Conservation (phyloP, 2,888 invertebrate species). For the Zygogramma bicolorata region DNA sequence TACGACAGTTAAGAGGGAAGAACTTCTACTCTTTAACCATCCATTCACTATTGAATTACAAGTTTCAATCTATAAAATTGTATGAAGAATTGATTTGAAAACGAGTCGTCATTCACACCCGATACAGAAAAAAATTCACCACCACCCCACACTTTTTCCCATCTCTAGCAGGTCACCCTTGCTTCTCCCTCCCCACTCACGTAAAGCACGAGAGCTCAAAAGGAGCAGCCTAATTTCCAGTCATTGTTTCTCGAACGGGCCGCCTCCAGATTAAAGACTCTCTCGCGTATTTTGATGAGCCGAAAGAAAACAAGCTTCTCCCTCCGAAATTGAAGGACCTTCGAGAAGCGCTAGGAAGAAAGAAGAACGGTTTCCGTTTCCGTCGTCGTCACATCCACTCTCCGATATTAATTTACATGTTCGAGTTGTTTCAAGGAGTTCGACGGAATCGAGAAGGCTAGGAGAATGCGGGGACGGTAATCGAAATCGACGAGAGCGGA, state of each 20-base stretch:
- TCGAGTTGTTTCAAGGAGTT: constrained; percentile 33
- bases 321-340: constrained; percentile 26
- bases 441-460: neutral
- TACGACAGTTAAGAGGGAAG: too few relatives aligned
- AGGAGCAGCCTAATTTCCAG: constrained; percentile 18
- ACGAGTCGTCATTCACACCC: too few relatives aligned
- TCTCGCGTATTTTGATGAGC: constrained; percentile 29
- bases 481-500: constrained; percentile 15
- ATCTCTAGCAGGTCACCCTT: neutral
- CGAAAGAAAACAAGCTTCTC: constrained; percentile 25
- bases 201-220: constrained; percentile 8
- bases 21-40: too few relatives aligned
- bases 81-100: too few relatives aligned
- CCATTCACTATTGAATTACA: too few relatives aligned
- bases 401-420: constrained; percentile 48
- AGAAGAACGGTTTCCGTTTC: constrained; percentile 37
- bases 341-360: constrained; percentile 22
- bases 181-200: neutral
- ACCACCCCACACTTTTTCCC: neutral
- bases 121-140: too few relatives aligned
- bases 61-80: too few relatives aligned
- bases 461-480: neutral
- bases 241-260: constrained; percentile 19
- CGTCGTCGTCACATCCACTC: constrained; percentile 40
- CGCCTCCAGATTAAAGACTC: constrained; percentile 17